Base-by-base conservation (phyloP, 2,113 vertebrate species). In the Anhinga rufa region DNA sequence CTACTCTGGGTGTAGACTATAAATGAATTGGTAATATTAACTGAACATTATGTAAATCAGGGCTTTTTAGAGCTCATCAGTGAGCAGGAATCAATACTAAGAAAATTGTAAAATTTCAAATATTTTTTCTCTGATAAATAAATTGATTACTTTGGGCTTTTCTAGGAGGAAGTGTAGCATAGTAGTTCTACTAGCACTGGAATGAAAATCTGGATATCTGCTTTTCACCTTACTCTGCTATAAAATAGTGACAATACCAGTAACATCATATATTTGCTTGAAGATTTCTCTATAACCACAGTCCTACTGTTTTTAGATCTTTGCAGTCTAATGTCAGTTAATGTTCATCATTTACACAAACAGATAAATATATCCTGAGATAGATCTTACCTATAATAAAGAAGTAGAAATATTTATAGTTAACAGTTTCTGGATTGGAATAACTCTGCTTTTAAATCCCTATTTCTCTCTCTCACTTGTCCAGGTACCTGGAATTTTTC, bases 401-500 rank as follows among this genome's bases (percentile, higher is more conserved):
- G n/a, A 68, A 81, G 70, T 9, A 61, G 14, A 55, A n/a, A 60
- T 86, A 62, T 38, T 71, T 79, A 40, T 8, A 44, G 19, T 25
- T 69, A 66, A 48, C 49, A 32, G 5, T 54, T 49, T 49, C 0
- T 8, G 38, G 19, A 42, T 78, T 74, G 58, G 31, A 92, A n/a
- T 38, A 70, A 18, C 22, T 74, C 31, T 68, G 9, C 25, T 72
- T 77, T 72, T 92, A 34, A 57, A 44, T 57, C 34, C 2, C 0
- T 76, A 32, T 85, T 81, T 91, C 32, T 88, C 4, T n/a, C 64
- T 85, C 78, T 75, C 42, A 29, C 49, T 77, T 88, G 61, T 78
- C 91, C 60, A 99, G 98, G 98, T 99, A 98, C 70, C 98, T 98
- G 98, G 98, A 98, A 86, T 98, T 98, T 94, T 98, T 98, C 51